Conservation (phyloP, 2,888 invertebrate genomes). For the Caenorhabditis japonica region DNA sequence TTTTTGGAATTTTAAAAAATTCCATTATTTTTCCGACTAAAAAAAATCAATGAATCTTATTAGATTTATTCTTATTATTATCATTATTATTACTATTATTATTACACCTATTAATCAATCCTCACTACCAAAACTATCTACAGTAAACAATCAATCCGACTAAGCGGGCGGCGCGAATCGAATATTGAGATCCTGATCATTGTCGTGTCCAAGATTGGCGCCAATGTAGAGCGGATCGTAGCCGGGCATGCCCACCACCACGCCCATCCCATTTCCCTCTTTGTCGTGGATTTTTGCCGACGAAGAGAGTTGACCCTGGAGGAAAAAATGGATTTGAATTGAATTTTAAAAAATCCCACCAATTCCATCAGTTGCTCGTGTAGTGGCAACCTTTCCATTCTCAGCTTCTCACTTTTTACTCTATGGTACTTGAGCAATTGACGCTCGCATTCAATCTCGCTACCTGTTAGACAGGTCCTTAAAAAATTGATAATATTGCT, state of each 20-base stretch:
- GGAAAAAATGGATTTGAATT: neutral
- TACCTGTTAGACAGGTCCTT: conserved; percentile 48
- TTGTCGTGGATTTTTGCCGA: conserved; percentile 56
- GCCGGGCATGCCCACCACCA: conserved; percentile 62
- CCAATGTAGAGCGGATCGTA: conserved; percentile 62
- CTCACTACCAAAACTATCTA: no score
- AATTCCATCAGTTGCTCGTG: conserved; percentile 56
- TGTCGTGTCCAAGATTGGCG: conserved; percentile 53
- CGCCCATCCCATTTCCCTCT: conserved; percentile 57
- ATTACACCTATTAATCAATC: no score
- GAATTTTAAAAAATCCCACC: conserved; percentile 22
- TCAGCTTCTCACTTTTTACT: conserved; percentile 38
- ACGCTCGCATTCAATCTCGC: conserved; percentile 53
- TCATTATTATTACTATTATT: no score
- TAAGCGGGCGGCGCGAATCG: conserved; percentile 49
- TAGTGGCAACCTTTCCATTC: conserved; percentile 40
- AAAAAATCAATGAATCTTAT: no score
- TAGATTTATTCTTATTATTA: no score
- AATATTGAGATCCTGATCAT: conserved; percentile 49
- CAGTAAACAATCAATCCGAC: no score
- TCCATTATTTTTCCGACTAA: no score
- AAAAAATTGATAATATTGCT: no score
- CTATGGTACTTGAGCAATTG: conserved; percentile 57
- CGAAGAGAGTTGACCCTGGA: conserved; percentile 57
- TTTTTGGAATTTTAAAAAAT: no score